Percentiles rank a stretch among this genome's conserved stretches.
These are phyloP conservation scores for Lateolabrax maculatus DNA, from an alignment of 2,797 vertebrate genomes.

Conservation along the genomic window DNA sequence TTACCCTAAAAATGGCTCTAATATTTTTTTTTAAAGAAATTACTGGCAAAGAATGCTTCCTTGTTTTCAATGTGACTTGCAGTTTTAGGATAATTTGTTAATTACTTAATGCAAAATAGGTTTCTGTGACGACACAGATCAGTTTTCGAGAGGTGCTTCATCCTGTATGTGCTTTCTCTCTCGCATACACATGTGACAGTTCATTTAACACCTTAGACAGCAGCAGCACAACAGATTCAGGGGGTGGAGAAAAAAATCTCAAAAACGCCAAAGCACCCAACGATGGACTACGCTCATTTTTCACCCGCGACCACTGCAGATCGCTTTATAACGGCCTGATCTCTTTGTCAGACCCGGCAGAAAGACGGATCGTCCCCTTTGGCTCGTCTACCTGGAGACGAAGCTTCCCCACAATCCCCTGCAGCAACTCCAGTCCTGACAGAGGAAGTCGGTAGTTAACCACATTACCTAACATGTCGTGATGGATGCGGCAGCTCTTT, in stretches of 20 bases:
- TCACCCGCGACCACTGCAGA: slow-evolving; percentile 54
- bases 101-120: neutral
- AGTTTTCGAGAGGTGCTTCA: slow-evolving; percentile 1
- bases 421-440: slow-evolving; percentile 53
- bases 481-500: slow-evolving; percentile 87
- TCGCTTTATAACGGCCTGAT: slow-evolving; percentile 58
- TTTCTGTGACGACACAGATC: neutral
- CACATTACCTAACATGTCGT: slow-evolving; percentile 82
- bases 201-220: slow-evolving; percentile 40
- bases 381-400: slow-evolving; percentile 63
- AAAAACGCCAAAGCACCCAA: slow-evolving; percentile 32
- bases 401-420: slow-evolving; percentile 43
- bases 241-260: slow-evolving; percentile 48
- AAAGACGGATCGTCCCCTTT: slow-evolving; percentile 48
- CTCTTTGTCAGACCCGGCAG: slow-evolving; percentile 41
- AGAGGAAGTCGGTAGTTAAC: slow-evolving; percentile 82
- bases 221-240: slow-evolving; percentile 20
- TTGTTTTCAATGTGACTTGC: neutral
- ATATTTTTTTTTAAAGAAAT: neutral
- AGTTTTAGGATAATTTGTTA: slow-evolving; percentile 10
- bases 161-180: slow-evolving; percentile 6
- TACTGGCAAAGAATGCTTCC: neutral
- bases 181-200: slow-evolving; percentile 13
- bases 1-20: neutral
- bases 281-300: slow-evolving; percentile 67